These are phyloP conservation scores for Prolemur simus DNA, from an alignment of 2,113 vertebrate genomes.

Conservation along the genomic window DNA sequence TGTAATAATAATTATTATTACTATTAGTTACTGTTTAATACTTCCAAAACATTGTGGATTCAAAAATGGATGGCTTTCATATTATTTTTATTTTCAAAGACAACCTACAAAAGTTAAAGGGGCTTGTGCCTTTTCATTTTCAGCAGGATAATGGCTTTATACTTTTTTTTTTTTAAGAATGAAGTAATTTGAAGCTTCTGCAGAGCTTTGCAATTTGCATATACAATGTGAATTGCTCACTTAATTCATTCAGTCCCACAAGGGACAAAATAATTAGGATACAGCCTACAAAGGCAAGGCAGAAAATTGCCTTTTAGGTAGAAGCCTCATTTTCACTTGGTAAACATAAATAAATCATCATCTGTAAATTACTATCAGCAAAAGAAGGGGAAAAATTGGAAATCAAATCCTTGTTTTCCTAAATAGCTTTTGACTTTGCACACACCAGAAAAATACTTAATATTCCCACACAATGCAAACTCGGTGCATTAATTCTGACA, in stretches of 20 bases:
- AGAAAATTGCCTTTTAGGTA: conserved; percentile 75
- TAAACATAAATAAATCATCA: conserved; percentile 79
- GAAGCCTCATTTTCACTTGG: conserved; percentile 55
- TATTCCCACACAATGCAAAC: not conserved
- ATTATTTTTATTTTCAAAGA: conserved; percentile 17
- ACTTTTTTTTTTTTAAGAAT: conserved; percentile 46
- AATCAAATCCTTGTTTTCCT: conserved; percentile 62
- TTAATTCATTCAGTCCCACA: conserved; percentile 77
- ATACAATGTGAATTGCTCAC: conserved; percentile 75
- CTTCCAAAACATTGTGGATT: not conserved
- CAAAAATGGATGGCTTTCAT: conserved; percentile 22
- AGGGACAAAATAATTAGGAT: conserved; percentile 79
- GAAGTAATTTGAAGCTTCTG: conserved; percentile 55
- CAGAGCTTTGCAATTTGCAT: conserved; percentile 67
- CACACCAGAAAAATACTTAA: not conserved
- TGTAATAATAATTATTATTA: not conserved
- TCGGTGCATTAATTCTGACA: conserved; percentile 56
- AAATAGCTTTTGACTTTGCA: conserved; percentile 62
- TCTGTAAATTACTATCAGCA: conserved; percentile 62
- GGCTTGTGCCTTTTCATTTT: conserved; percentile 45
- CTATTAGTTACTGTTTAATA: conserved; percentile 1
- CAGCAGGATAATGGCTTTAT: conserved; percentile 29
- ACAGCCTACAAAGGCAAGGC: conserved; percentile 54
- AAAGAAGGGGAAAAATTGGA: conserved; percentile 24
- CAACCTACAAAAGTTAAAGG: conserved; percentile 37